Evolutionary conservation across 1,140 invertebrate genomes (phyloP).

Genomic region (Euura lappo): DNA sequence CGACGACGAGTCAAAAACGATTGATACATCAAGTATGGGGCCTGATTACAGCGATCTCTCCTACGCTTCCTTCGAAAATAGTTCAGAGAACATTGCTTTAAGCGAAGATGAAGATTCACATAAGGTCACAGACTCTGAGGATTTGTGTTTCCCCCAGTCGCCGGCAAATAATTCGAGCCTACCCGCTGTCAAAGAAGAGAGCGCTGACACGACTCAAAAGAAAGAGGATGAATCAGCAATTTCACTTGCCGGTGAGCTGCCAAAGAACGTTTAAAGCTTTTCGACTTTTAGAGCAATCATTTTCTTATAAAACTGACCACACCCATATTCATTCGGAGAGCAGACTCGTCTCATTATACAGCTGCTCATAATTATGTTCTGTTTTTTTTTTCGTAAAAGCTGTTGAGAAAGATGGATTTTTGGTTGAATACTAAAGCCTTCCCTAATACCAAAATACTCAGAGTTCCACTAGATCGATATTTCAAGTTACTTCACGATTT

Average conservation of each 20-base stretch:
- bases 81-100: slow-evolving; percentile 16
- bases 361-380: no score
- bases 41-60: slow-evolving; percentile 30
- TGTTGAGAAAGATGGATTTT: no score
- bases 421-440: background rate
- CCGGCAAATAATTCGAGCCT: slow-evolving; percentile 15
- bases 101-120: slow-evolving; percentile 31
- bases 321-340: no score
- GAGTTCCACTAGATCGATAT: background rate
- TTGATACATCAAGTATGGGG: slow-evolving; percentile 18
- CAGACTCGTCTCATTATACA: no score
- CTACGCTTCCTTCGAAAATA: slow-evolving; percentile 29
- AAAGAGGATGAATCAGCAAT: background rate
- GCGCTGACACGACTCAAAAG: background rate
- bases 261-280: background rate
- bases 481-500: no score
- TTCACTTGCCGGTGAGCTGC: background rate
- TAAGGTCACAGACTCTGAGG: slow-evolving; percentile 10
- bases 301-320: no score
- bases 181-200: slow-evolving; percentile 15
- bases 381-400: no score
- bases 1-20: slow-evolving; percentile 21
- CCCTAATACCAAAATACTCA: background rate
- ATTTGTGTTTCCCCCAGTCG: slow-evolving; percentile 15
- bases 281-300: no score